These are phyloP conservation scores for Icerya purchasi DNA, from an alignment of 2,888 invertebrate species.

Conservation along the genomic window DNA sequence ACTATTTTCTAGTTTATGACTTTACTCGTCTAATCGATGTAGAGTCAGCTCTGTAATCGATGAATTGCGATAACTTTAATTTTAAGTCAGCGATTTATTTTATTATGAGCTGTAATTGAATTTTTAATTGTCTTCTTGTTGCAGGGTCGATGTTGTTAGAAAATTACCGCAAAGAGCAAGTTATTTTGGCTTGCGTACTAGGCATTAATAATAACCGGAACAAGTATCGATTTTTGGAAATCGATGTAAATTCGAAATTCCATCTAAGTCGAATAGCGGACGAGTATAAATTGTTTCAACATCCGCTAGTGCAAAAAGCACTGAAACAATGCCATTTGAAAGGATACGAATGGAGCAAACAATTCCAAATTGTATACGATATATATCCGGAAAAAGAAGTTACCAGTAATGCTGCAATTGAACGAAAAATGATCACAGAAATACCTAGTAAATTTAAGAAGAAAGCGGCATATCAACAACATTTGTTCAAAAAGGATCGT, in stretches of 20 bases:
- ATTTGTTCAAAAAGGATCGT: constrained; percentile 9
- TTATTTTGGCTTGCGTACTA: constrained; percentile 31
- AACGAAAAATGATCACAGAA: not conserved
- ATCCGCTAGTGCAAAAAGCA: constrained; percentile 30
- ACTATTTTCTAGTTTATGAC: too few species aligned
- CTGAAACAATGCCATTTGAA: constrained; percentile 28
- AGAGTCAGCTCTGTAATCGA: too few species aligned
- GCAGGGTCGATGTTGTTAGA: constrained; percentile 26
- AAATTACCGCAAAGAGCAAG: constrained; percentile 25
- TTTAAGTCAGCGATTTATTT: too few species aligned
- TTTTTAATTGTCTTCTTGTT: not conserved
- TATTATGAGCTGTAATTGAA: too few species aligned
- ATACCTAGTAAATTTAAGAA: not conserved
- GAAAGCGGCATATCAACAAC: not conserved
- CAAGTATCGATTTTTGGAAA: constrained; percentile 24
- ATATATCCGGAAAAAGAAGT: constrained; percentile 21
- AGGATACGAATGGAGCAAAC: constrained; percentile 25
- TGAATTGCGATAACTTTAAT: too few species aligned
- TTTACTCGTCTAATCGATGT: too few species aligned
- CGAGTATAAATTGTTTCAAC: constrained; percentile 26
- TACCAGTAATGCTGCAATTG: constrained; percentile 21
- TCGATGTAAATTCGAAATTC: constrained; percentile 25
- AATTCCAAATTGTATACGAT: constrained; percentile 22
- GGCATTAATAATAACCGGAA: constrained; percentile 16
- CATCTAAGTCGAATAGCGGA: constrained; percentile 22